Percentiles rank a stretch among this genome's conserved stretches.
phyloP scores from a whole-genome alignment of 1,140 invertebrate species.

The Manduca sexta region DNA sequence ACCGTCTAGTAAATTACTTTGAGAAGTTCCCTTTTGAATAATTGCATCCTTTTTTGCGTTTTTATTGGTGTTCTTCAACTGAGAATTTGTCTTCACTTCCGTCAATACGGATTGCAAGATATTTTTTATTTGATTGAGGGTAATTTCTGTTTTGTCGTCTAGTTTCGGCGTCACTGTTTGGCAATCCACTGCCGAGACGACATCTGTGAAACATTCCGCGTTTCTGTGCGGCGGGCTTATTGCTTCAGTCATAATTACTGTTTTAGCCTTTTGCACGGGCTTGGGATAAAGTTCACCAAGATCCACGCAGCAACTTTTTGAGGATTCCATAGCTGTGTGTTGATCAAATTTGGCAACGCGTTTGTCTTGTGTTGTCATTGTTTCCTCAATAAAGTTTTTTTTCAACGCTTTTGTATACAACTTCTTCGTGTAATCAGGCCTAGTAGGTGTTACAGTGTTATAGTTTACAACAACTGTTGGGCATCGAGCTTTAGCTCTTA shows the following conservation, averaged over 20 bases:
- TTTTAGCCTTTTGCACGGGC: constrained; percentile 9
- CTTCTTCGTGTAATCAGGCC: neutral
- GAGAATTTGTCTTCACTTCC: constrained; percentile 47
- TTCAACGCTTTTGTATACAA: constrained; percentile 4
- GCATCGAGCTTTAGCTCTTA: constrained; percentile 14
- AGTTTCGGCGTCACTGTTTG: constrained; percentile 23
- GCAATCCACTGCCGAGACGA: constrained; percentile 24
- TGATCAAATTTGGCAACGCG: constrained; percentile 1
- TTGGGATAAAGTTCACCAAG: constrained; percentile 35
- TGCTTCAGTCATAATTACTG: neutral
- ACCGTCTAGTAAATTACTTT: constrained; percentile 25
- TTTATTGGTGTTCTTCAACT: constrained; percentile 19
- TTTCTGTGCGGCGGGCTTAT: constrained; percentile 22
- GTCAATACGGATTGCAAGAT: constrained; percentile 50
- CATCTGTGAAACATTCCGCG: constrained; percentile 26
- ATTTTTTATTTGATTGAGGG: constrained; percentile 54
- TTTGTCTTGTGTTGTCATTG: constrained; percentile 3
- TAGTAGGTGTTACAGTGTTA: constrained; percentile 7
- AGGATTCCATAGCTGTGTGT: constrained; percentile 11
- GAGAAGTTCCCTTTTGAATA: constrained; percentile 45
- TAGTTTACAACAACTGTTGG: constrained; percentile 13
- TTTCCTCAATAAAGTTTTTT: constrained; percentile 2
- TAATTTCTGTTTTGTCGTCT: constrained; percentile 38
- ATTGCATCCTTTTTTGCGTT: constrained; percentile 40
- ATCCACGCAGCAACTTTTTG: constrained; percentile 33